Evolutionary conservation across 2,113 vertebrate species (phyloP).

Genomic region (Polypterus senegalus): DNA sequence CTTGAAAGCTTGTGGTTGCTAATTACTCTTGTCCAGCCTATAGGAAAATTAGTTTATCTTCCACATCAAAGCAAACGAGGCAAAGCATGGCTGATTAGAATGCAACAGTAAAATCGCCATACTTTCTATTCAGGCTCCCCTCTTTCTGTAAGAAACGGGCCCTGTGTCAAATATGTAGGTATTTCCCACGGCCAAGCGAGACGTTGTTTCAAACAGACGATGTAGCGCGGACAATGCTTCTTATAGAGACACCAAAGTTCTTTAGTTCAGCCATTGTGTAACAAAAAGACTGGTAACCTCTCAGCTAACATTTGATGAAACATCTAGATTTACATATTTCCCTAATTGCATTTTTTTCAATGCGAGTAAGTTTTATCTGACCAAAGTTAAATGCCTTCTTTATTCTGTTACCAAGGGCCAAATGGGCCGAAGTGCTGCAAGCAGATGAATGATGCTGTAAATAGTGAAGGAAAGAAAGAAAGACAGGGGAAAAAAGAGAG

Average conservation of each 20-base stretch:
- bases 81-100: slow-evolving; percentile 63
- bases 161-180: slow-evolving; percentile 70
- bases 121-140: slow-evolving; percentile 48
- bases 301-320: slow-evolving; percentile 61
- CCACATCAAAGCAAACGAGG: slow-evolving; percentile 69
- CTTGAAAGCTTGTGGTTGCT: slow-evolving; percentile 58
- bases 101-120: slow-evolving; percentile 65
- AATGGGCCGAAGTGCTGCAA: slow-evolving; percentile 27
- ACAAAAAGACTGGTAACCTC: slow-evolving; percentile 50
- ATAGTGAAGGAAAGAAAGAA: slow-evolving; percentile 6
- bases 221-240: slow-evolving; percentile 59
- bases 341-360: slow-evolving; percentile 60
- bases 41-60: slow-evolving; percentile 72
- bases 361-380: slow-evolving; percentile 54
- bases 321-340: slow-evolving; percentile 73
- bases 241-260: slow-evolving; percentile 62
- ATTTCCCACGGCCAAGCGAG: slow-evolving; percentile 68
- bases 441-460: slow-evolving; percentile 17
- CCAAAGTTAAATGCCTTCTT: slow-evolving; percentile 52
- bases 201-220: slow-evolving; percentile 57
- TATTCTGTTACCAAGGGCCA: slow-evolving; percentile 38
- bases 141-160: slow-evolving; percentile 58
- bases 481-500: slow-evolving; percentile 17
- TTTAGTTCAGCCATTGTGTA: slow-evolving; percentile 69
- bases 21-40: slow-evolving; percentile 56